phyloP scores from a whole-genome alignment of 2,113 vertebrate species.

The Furnarius figulus region DNA sequence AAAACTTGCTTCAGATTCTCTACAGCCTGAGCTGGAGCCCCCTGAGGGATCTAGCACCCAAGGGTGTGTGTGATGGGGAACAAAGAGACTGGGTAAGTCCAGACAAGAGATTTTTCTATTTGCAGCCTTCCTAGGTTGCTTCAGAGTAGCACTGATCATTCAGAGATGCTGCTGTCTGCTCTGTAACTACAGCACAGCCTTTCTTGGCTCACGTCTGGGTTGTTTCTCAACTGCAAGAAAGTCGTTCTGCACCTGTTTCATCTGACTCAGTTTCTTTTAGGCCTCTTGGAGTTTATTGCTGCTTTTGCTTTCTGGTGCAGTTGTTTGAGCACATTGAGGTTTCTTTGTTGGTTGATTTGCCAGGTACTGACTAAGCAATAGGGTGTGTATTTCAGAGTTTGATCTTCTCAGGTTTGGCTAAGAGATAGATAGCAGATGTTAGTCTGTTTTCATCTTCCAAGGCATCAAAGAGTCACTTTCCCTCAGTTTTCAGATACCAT shows the following conservation, averaged over 20 bases:
- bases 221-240: neutral
- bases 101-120: neutral
- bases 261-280: neutral
- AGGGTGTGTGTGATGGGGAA: neutral
- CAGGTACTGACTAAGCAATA: neutral
- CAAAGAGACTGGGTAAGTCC: neutral
- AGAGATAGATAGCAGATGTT: neutral
- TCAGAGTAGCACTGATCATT: neutral
- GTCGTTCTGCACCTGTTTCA: neutral
- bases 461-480: neutral
- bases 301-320: neutral
- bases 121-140: neutral
- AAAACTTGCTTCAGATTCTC: neutral
- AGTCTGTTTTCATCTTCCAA: neutral
- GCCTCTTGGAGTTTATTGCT: neutral
- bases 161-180: neutral
- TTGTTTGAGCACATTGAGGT: neutral
- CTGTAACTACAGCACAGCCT: rapidly evolving
- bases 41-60: neutral
- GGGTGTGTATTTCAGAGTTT: neutral
- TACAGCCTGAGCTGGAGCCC: neutral
- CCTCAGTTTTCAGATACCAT: neutral
- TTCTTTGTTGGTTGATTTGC: neutral
- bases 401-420: neutral
- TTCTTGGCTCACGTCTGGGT: neutral